phyloP scores from a whole-genome alignment of 2,113 vertebrate genomes.

The Alligator mississippiensis region DNA sequence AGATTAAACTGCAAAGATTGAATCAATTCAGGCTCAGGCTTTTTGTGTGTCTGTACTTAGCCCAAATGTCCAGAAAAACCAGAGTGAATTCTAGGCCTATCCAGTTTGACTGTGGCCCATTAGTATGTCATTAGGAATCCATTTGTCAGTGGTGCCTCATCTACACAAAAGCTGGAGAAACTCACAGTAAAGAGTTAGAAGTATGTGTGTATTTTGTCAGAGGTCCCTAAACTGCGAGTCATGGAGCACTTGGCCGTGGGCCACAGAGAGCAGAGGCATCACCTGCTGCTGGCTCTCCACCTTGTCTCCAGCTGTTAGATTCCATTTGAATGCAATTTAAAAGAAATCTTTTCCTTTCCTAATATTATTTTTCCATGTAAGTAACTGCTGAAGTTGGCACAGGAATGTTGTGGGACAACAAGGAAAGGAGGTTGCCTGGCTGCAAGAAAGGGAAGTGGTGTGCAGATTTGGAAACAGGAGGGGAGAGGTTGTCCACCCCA shows the following conservation, averaged over 20 bases:
- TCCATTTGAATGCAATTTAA: slow-evolving; percentile 46
- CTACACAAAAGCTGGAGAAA: not conserved
- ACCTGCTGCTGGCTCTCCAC: not conserved
- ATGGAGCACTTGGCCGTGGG: not conserved
- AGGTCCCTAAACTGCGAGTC: not conserved
- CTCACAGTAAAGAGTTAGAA: not conserved
- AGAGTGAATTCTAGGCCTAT: not conserved
- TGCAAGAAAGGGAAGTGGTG: not conserved
- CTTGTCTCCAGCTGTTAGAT: not conserved
- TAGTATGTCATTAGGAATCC: not conserved
- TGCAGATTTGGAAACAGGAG: not conserved
- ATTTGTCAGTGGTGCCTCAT: not conserved
- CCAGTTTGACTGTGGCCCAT: not conserved
- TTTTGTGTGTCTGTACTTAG: too few species aligned
- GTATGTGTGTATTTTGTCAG: not conserved
- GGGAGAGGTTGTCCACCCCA: not conserved
- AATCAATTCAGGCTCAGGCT: too few species aligned
- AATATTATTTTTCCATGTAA: slow-evolving; percentile 34
- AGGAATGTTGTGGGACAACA: not conserved
- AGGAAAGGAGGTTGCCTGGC: not conserved
- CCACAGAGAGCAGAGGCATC: not conserved
- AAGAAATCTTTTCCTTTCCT: slow-evolving; percentile 37
- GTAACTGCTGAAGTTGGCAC: slow-evolving; percentile 11
- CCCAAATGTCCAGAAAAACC: not conserved
- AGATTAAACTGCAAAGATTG: too few species aligned